Evolutionary conservation across 2,797 vertebrate species (phyloP), one percentile per base, ranked within the genome.

Genomic region (Paguma larvata): DNA sequence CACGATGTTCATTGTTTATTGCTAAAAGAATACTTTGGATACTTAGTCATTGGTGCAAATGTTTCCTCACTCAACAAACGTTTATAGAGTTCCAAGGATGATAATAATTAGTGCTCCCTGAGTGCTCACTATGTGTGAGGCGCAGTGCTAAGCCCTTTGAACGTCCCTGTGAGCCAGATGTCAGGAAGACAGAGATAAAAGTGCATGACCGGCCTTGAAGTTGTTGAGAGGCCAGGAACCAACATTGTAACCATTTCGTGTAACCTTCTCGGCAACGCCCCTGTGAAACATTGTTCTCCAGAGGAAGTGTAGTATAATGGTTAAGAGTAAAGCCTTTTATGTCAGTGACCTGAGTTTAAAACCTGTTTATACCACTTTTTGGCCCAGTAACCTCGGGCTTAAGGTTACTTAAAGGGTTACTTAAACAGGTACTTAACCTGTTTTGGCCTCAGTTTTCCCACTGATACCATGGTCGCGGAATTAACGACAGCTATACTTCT

Each of bases 41-140:
- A 95, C 97, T 97, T 95, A 89, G 93, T 93, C 89, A 85, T 70
- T 93, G 95, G 73, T 73, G 93, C 96, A 85, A 91, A 92, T 92
- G 95, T 93, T 96, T 93, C 88, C 88, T 93, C 91, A 46, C 77
- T 92, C 95, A 53, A 95, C 87, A 88, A 91, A 89, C 21, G 32
- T 68, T 93, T 93, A 73, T 63, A 89, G 94, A 44, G 25, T 56
- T 95, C 95, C 83, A 95, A 62, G 82, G 59, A 97, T 85, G 91
- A 93, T 93, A 82, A 96, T 88, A 91, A 97, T 92, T 91, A 94
- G 53, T 19, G 3, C 87, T n/a, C 87, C 38, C 46, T 59, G 85
- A 94, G 88, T 78, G 73, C 62, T 62, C 23, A 89, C 79, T 88
- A 18, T 18, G 25, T 97, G 67, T 96, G 38, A 77, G 88, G 91